Base-by-base conservation (phyloP, 64 coral and sea anemone species). In the Porites australiensis region DNA sequence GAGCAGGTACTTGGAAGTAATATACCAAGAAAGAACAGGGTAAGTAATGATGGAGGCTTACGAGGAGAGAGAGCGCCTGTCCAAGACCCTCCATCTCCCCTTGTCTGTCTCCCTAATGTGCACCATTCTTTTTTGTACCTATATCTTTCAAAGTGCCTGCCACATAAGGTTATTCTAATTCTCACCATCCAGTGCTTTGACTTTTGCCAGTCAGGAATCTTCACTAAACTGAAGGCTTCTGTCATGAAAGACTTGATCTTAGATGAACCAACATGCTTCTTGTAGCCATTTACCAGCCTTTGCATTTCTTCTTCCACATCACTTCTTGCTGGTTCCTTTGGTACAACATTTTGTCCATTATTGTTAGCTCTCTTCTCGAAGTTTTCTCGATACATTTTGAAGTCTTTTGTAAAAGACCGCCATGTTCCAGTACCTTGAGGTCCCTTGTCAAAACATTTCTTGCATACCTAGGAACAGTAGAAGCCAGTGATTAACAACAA, bases 141-240 rank as follows among this genome's bases (percentile, higher is more conserved):
- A 37, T 37, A 37, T 0, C 27, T 37, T 37, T 37, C 1, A 37
- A 37, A 37, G 27, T 37, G 27, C 27, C 27, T 37, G 27, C 27
- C 1, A 37, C 27, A 37, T 69, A 69, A 3, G 9, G 3, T 4
- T 22, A 22, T 69, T 4, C 43, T 2, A 37, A 19, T n/a, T 16
- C 81, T 89, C 72, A 97, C 95, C 92, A 83, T 91, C 95, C 95
- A 98, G 46, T 94, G 60, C 74, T 91, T 88, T 7, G 95, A 98
- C 51, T 82, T 94, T 37, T 98, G 95, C 95, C 95, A 98, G 16
- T 94, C 92, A 60, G 95, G 95, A 23, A 98, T 71, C 81, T 88
- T 94, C 2, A 98, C 83, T 70, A 93, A 75, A 64, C 95, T 83
- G 13, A 97, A 75, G 8, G 93, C 86, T 15, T 91, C 92, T 55